Base-by-base conservation (phyloP, 2,113 vertebrate genomes). In the Grammomys dolichurus region DNA sequence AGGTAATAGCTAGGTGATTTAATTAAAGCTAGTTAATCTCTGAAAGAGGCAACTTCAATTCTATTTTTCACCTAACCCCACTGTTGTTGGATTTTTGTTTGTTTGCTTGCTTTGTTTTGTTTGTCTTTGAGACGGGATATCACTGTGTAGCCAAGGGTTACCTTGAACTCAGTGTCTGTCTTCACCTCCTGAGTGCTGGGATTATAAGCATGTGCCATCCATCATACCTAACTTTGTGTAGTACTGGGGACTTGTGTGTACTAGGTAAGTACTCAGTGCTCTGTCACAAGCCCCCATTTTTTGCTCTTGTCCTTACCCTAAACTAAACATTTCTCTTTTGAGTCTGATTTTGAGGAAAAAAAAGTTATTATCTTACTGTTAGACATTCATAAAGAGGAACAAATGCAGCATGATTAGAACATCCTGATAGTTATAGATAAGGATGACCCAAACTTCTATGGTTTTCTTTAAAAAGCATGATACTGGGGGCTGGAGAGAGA, bases 341-440 rank as follows among this genome's bases (percentile, higher is more conserved):
- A 67, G 11, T 51, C 56, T 87, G 51, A 87, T 87, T 92, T 92
- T 86, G 86, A 63, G 86, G 24, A 85, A 73, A 93, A 94, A 86
- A 69, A 91, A 19, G 89, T 95, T 36, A n/a, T 58, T 87, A 63
- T 5, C 75, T n/a, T 94, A 58, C 65, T 16, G 36, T 51, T 84
- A 10, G 20, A 65, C 51, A 22, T 40, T 87, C 81, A 78, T 82
- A 80, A 81, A 80, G 51, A 80, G 24, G 58, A 73, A 10, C 81
- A 87, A 84, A 20, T 75, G 9, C 36, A 56, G 43, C 36, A 12
- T 60, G 51, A 80, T 4, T 56, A 48, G 51, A 95, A 63, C 75
- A 43, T 87, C 33, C 28, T 96, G 31, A 70, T 91, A 33, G 17
- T 73, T 93, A 36, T 28, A 72, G 60, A 63, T 75, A 70, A 77